phyloP scores from a whole-genome alignment of 2,113 vertebrate genomes.

The Chaetodon trifascialis region DNA sequence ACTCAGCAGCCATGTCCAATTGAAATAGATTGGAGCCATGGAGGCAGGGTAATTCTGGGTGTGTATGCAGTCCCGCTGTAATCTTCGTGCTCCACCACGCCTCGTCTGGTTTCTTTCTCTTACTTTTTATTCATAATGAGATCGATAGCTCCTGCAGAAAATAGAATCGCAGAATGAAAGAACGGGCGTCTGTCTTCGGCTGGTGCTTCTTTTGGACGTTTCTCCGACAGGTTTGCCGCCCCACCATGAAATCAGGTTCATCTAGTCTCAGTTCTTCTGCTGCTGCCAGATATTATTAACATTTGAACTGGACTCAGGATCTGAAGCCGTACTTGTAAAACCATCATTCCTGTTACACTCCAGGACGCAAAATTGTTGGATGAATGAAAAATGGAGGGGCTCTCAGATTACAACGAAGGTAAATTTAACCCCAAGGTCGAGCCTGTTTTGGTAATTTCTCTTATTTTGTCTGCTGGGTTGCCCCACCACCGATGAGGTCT shows the following conservation, averaged over 20 bases:
- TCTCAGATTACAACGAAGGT: background rate
- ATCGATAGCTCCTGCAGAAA: slow-evolving; percentile 61
- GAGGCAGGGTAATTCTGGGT: slow-evolving; percentile 55
- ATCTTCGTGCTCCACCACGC: slow-evolving; percentile 51
- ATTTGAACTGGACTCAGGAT: background rate
- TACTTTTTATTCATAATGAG: slow-evolving; percentile 64
- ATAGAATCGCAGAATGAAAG: slow-evolving; percentile 48
- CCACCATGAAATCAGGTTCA: background rate
- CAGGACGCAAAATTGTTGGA: background rate
- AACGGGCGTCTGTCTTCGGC: slow-evolving; percentile 1
- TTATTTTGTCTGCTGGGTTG: background rate
- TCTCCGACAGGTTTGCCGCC: background rate
- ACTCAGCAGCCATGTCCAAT: slow-evolving; percentile 78
- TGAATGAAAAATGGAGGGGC: background rate
- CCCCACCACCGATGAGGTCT: background rate
- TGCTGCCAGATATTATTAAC: background rate
- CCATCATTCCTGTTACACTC: background rate
- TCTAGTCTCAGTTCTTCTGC: background rate
- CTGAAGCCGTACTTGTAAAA: background rate
- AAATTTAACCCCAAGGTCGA: background rate
- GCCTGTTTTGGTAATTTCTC: background rate
- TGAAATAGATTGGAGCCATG: slow-evolving; percentile 76
- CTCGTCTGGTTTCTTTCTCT: slow-evolving; percentile 53
- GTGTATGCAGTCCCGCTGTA: slow-evolving; percentile 59
- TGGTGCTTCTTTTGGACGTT: background rate